phyloP scores from a whole-genome alignment of 2,888 invertebrate genomes.

The Galerucella nymphaeae region DNA sequence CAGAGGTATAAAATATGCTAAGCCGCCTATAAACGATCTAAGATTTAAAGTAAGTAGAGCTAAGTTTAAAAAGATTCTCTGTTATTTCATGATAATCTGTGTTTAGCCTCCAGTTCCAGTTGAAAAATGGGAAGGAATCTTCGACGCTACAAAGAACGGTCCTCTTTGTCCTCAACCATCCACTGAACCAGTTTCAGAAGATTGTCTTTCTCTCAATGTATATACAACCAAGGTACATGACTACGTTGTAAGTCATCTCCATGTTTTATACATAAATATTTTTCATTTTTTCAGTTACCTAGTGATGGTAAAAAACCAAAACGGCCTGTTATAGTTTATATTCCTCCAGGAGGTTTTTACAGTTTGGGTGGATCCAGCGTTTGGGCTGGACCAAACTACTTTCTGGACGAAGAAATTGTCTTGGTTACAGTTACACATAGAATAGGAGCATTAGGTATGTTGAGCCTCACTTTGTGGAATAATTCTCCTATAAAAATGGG shows the following conservation, averaged over 20 bases:
- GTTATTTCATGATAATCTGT: constrained; percentile 11
- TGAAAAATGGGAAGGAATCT: constrained; percentile 59
- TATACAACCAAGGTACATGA: constrained; percentile 68
- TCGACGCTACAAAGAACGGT: constrained; percentile 60
- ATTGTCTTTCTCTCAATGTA: constrained; percentile 74
- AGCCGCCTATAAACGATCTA: constrained; percentile 58
- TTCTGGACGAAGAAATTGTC: constrained; percentile 74
- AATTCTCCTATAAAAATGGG: too few relatives aligned
- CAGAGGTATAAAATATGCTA: constrained; percentile 55
- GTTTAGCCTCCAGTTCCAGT: constrained; percentile 59
- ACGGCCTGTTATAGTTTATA: constrained; percentile 74
- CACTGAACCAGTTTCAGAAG: constrained; percentile 66
- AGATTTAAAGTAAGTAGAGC: constrained; percentile 59
- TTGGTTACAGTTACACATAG: constrained; percentile 76
- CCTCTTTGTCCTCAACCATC: constrained; percentile 62
- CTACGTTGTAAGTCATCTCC: background rate
- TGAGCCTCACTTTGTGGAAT: too few relatives aligned
- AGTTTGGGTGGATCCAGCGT: constrained; percentile 70
- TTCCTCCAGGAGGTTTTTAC: constrained; percentile 78
- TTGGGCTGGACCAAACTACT: constrained; percentile 70
- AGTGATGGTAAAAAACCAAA: constrained; percentile 56
- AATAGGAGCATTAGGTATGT: constrained; percentile 67
- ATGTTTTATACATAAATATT: background rate
- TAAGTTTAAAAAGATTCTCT: too few relatives aligned
- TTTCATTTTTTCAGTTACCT: constrained; percentile 54